Percentiles rank a stretch among this genome's conserved stretches.
phyloP scores from a whole-genome alignment of 1,140 invertebrate species.

The Drosophila bifasciata region DNA sequence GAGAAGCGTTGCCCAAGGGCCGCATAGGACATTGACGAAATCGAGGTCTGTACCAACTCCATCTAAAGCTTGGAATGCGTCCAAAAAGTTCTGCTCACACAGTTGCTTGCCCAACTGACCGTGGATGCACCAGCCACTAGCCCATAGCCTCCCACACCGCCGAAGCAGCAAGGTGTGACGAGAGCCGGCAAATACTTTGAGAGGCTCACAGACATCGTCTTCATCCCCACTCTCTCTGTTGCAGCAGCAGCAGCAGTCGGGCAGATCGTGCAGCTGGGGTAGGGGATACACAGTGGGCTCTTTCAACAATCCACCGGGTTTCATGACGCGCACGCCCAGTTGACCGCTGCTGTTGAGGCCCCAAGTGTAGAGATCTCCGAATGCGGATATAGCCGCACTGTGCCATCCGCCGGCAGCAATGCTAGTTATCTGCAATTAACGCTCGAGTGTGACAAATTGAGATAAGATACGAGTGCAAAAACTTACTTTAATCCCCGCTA shows the following conservation, averaged over 20 bases:
- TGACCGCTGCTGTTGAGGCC: constrained; percentile 96
- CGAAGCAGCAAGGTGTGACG: constrained; percentile 87
- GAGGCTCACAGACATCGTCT: constrained; percentile 81
- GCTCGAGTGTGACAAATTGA: constrained; percentile 5
- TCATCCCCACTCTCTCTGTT: constrained; percentile 50
- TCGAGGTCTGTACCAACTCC: constrained; percentile 1
- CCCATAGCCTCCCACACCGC: constrained; percentile 87
- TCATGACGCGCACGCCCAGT: constrained; percentile 87
- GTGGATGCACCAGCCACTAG: constrained; percentile 90
- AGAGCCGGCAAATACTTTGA: constrained; percentile 88
- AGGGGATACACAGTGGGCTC: constrained; percentile 74
- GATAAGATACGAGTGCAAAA: constrained; percentile 21
- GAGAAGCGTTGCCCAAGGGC: constrained; percentile 72
- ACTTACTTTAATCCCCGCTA: constrained; percentile 88
- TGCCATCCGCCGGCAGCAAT: constrained; percentile 94
- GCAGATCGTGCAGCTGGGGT: constrained; percentile 68
- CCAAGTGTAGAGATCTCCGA: constrained; percentile 94
- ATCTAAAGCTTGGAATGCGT: constrained; percentile 50
- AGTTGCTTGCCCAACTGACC: constrained; percentile 87
- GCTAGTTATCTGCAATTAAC: constrained; percentile 84
- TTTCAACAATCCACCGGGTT: constrained; percentile 56
- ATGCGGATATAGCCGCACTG: constrained; percentile 89
- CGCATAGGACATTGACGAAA: constrained; percentile 53
- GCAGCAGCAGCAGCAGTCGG: constrained; percentile 83
- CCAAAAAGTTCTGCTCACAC: constrained; percentile 34